Conservation (phyloP, 2,888 invertebrate species). For the Hirtodrosophila alboralis region DNA sequence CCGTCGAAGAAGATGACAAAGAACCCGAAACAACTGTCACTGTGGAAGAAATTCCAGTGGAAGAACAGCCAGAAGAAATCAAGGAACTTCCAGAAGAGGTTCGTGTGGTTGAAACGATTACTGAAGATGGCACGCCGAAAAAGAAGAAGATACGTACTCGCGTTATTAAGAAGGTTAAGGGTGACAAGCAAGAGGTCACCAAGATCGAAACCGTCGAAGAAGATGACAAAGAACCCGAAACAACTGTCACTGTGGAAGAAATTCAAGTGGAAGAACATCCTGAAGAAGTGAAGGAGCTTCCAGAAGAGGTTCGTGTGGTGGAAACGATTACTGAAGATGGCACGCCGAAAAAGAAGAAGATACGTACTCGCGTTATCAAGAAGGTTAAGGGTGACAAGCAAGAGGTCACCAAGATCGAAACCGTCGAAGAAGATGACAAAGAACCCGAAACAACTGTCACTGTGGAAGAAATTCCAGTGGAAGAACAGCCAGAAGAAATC, state of each 20-base stretch:
- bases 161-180: slow-evolving; percentile 18
- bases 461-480: slow-evolving; percentile 8
- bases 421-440: slow-evolving; percentile 19
- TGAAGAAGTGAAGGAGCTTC: slow-evolving; percentile 16
- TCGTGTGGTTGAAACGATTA: slow-evolving; percentile 10
- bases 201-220: slow-evolving; percentile 16
- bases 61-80: slow-evolving; percentile 9
- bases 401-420: slow-evolving; percentile 22
- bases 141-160: slow-evolving; percentile 22
- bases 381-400: slow-evolving; percentile 21
- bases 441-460: slow-evolving; percentile 14
- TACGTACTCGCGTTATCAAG: slow-evolving; percentile 18
- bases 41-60: slow-evolving; percentile 14
- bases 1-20: slow-evolving; percentile 27
- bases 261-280: slow-evolving; percentile 5
- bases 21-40: slow-evolving; percentile 20
- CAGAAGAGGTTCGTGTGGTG: slow-evolving; percentile 14
- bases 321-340: slow-evolving; percentile 7
- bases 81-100: slow-evolving; percentile 22
- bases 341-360: slow-evolving; percentile 18
- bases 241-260: slow-evolving; percentile 12
- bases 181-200: slow-evolving; percentile 14
- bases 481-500: slow-evolving; percentile 10
- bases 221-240: slow-evolving; percentile 14
- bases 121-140: slow-evolving; percentile 27